Percentiles rank a stretch among this genome's conserved stretches.
phyloP scores from a whole-genome alignment of 1,140 invertebrate species.

The Trichonephila clavata region DNA sequence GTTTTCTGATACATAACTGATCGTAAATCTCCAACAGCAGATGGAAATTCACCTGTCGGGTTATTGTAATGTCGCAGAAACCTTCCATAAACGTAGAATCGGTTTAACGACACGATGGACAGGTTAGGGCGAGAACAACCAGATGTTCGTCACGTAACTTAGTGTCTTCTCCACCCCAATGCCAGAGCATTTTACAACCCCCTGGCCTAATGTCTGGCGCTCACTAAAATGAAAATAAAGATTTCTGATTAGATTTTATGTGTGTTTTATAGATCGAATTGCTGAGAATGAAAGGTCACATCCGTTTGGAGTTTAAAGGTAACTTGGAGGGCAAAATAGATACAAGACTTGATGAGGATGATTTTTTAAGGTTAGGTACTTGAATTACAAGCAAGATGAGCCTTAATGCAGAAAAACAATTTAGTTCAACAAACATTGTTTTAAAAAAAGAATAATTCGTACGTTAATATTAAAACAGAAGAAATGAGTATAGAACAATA shows the following conservation, averaged over 20 bases:
- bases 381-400: too few relatives aligned
- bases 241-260: conserved; percentile 37
- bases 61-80: neutral
- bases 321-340: neutral
- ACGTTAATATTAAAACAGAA: too few relatives aligned
- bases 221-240: neutral
- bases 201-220: neutral
- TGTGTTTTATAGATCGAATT: neutral
- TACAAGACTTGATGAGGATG: neutral
- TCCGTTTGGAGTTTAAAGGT: neutral
- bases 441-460: too few relatives aligned
- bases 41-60: conserved; percentile 53
- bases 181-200: neutral
- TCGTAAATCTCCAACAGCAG: neutral
- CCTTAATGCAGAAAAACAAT: too few relatives aligned
- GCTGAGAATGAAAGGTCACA: neutral
- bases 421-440: too few relatives aligned
- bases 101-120: conserved; percentile 37
- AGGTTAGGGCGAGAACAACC: conserved; percentile 33
- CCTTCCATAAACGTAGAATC: neutral
- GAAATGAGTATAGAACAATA: too few relatives aligned
- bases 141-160: conserved; percentile 46
- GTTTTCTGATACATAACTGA: conserved; percentile 20
- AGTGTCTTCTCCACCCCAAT: neutral
- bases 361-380: too few relatives aligned